Evolutionary conservation across 2,113 vertebrate genomes (phyloP), one percentile per base, ranked within the genome.

Genomic region (Spermophilus dauricus): DNA sequence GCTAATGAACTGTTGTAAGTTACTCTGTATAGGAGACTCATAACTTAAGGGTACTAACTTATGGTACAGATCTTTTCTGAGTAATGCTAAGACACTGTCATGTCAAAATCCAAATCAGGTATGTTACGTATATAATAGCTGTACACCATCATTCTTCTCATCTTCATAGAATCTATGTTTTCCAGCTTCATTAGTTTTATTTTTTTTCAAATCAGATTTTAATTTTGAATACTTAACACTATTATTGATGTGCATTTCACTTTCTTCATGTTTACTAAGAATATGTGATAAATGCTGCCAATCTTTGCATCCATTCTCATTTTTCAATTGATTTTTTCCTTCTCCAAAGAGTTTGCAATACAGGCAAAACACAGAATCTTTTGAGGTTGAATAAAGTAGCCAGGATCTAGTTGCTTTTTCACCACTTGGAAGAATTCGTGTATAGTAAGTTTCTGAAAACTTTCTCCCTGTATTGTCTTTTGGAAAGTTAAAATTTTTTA

Each of bases 261-360:
- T 97, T 45, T 98, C 98, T 84, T 98, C 98, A 4, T 98, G 98
- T 81, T 98, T 98, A 91, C 98, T 97, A 87, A 98, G 98, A 95
- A 98, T 97, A 90, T 98, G 98, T 58, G 98, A 98, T 69, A 98
- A 92, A 95, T 98, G 98, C 67, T 98, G 98, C 98, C 98, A 98
- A 94, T 98, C 98, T 90, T 48, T 97, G 84, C 98, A 98, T 3
- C 98, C 98, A 83, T 85, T 96, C 72, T 98, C 98, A 96, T 98
- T 98, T 82, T 87, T 97, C 51, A 98, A 80, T 87, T 97, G 97
- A 73, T 97, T 98, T 90, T 97, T 98, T 26, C 98, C 98, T 88
- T 97, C 97, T 18, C 97, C 98, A 65, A 98, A 96, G 72, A 98
- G 97, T 96, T 61, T 98, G 84, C 98, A 98, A 92, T 97, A 96